Evolutionary conservation across 2,888 invertebrate genomes (phyloP), one percentile per base, ranked within the genome.

Genomic region (Mythimna loreyi): DNA sequence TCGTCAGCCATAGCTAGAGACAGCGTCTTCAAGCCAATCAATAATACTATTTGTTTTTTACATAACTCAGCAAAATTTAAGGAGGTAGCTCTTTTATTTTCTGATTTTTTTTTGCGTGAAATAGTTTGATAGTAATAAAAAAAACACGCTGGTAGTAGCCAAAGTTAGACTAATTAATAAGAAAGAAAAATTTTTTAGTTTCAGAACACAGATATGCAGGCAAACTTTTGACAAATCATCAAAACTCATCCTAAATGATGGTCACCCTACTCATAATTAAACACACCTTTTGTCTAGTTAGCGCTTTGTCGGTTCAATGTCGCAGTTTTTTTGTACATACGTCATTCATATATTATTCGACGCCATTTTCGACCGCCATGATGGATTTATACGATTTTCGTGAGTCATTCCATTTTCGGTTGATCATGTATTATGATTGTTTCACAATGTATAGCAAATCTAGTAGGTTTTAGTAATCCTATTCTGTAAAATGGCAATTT

Each of bases 231-330:
- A 16, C 3, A 7, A 5, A 47, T 53, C 36, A 3, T 45, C 4
- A 7, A 50, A 8, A n/a, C 8, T 0, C 11, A 25, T 2, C 56
- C 25, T 47, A 45, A 70, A 56, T 1, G 19, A 2, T 74, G 21
- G 75, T 67, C 74, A 23, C 71, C 81, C 71, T 80, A 86, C 33
- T 56, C 43, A 81, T 90, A 92, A 93, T 93, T 92, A 92, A 93
- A 91, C 88, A 88, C 85, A 85, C 90, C 90, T 92, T 36, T 92
- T 92, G 93, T 93, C 90, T 92, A 89, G 87, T 86, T 87, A 86
- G 50, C 59, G 71, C 84, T 85, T 66, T 11, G 70, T 63, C 81
- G 68, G 90, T 92, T 93, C 92, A 93, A 92, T 92, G 92, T 89
- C 92, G 74, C 69, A 56, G 66, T 62, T 83, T 82, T 83, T 88